These are phyloP conservation scores for Eulemur mongoz DNA, from an alignment of 2,797 vertebrate genomes.

Conservation along the genomic window DNA sequence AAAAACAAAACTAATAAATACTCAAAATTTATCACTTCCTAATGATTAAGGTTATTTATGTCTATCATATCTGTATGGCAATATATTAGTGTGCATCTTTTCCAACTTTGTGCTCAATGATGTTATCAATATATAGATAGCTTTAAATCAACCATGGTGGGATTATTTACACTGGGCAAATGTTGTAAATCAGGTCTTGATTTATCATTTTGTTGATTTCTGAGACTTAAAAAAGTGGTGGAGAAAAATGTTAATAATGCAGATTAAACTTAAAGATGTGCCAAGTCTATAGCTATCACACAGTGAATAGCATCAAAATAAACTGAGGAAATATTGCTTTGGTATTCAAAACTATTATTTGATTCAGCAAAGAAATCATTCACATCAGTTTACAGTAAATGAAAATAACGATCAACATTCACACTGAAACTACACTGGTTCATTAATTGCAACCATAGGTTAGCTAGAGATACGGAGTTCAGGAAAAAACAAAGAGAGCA, in stretches of 20 bases:
- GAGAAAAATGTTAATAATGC: slow-evolving; percentile 6
- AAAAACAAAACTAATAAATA: background rate
- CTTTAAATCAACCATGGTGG: background rate
- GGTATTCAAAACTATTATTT: background rate
- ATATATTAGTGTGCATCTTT: background rate
- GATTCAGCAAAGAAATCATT: background rate
- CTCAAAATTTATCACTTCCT: background rate
- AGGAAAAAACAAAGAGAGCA: background rate
- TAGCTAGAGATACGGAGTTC: background rate
- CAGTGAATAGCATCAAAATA: background rate
- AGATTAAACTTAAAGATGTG: slow-evolving; percentile 22
- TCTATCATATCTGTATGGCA: background rate
- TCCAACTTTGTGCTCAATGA: background rate
- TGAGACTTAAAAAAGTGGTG: background rate
- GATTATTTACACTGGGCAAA: background rate
- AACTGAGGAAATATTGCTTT: background rate
- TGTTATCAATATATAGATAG: background rate
- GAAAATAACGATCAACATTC: background rate
- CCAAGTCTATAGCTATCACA: background rate
- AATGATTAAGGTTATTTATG: background rate
- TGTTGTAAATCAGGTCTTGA: background rate
- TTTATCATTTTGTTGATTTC: slow-evolving; percentile 8
- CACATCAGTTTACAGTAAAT: background rate
- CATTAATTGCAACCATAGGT: background rate
- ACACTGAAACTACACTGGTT: background rate